Evolutionary conservation across 2,113 vertebrate species (phyloP), one percentile per base, ranked within the genome.

Genomic region (Carassius carassius): DNA sequence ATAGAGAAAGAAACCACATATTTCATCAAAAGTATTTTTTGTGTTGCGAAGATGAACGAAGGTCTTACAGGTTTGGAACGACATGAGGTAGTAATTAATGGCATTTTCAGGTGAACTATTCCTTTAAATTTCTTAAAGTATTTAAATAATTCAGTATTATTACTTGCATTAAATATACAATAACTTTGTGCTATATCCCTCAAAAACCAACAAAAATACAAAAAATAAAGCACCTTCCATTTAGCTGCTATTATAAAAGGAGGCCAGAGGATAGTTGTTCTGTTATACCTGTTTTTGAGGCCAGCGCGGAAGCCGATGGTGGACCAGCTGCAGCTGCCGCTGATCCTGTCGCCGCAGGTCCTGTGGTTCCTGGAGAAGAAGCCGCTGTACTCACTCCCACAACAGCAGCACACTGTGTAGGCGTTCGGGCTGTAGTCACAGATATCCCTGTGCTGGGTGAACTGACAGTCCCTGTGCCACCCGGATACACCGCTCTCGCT

Each of bases 331-430:
- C 93, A 2, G 93, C 92, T 86, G 94, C 93, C 9, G 92, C 89
- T 44, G 93, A 94, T 3, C 94, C 94, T 0, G 94, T 95, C 4
- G 94, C 94, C 4, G 94, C 94, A 0, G 94, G 94, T 2, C 90
- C 93, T 9, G 94, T 93, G 12, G 93, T 90, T 47, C 91, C 91
- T 9, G 92, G 93, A 17, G 93, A 92, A 21, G 93, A 94, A 1
- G 90, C 89, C 2, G 93, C 92, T 7, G 94, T 93, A 84, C 93
- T 87, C 13, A 93, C 94, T 21, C 94, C 94, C 0, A 93, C 93
- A 25, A 94, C 89, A 56, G 94, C 91, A 14, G 93, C 92, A 11
- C 92, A 88, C 88, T 94, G 93, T 32, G 87, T 85, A 1, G 94
- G 93, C 0, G 90, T 91, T 58, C 94, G 91, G 63, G 93, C 93